Conservation (phyloP, 2,888 invertebrate genomes). For the Artemia sinica region DNA sequence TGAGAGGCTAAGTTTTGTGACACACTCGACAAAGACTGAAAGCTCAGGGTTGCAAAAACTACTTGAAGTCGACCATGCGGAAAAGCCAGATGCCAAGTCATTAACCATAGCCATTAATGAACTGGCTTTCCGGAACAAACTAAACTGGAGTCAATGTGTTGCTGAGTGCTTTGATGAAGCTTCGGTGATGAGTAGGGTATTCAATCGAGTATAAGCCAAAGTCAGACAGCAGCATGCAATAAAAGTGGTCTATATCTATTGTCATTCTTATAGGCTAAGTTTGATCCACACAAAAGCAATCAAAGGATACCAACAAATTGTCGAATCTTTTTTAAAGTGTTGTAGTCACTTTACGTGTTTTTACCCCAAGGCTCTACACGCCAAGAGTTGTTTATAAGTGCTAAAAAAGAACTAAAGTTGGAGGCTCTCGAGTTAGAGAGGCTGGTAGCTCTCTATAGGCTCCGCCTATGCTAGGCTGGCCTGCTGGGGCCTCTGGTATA, state of each 20-base stretch:
- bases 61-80: conserved; percentile 14
- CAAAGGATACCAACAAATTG: conserved; percentile 11
- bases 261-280: conserved; percentile 20
- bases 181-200: conserved; percentile 32
- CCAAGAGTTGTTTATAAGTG: neutral
- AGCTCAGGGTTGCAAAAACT: conserved; percentile 15
- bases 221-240: conserved; percentile 16
- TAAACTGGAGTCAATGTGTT: conserved; percentile 18
- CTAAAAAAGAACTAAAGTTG: conserved; percentile 2
- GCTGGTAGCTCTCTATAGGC: no score
- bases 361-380: conserved; percentile 10
- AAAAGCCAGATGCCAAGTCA: conserved; percentile 15
- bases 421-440: conserved; percentile 14
- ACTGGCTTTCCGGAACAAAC: conserved; percentile 4
- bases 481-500: conserved; percentile 3
- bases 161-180: conserved; percentile 22
- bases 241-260: conserved; percentile 19
- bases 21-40: conserved; percentile 14
- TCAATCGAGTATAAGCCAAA: conserved; percentile 18
- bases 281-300: conserved; percentile 17
- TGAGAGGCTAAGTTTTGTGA: conserved; percentile 22
- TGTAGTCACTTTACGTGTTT: conserved; percentile 18
- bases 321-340: conserved; percentile 13
- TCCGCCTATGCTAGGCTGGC: neutral
- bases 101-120: conserved; percentile 16